A percentile compares a stretch with the other conserved stretches of the same genome.
phyloP scores from a whole-genome alignment of 2,113 vertebrate genomes.

The Telmatochromis brachygnathus region DNA sequence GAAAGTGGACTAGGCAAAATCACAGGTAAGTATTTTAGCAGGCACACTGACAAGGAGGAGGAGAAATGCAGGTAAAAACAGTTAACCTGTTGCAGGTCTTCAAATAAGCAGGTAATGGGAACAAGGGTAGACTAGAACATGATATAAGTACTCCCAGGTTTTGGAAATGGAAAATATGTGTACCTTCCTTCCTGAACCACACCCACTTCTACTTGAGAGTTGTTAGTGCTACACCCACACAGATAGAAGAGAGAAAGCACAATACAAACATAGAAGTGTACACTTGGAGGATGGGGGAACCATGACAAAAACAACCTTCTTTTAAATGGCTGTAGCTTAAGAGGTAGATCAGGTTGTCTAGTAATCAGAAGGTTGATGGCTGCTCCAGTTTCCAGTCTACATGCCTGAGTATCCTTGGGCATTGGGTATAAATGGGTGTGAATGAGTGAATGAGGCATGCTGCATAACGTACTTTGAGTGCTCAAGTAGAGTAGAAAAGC shows the following conservation, averaged over 20 bases:
- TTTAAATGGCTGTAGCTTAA: not conserved
- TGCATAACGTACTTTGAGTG: not conserved
- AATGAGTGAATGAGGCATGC: not conserved
- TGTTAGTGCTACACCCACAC: not conserved
- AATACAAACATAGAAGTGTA: not conserved
- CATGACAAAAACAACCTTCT: not conserved
- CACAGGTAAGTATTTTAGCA: not conserved
- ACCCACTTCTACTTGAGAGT: not conserved
- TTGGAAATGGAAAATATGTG: not conserved
- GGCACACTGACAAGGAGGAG: not conserved
- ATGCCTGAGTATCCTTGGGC: not conserved
- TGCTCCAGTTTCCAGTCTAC: not conserved
- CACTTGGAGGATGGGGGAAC: not conserved
- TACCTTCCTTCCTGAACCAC: not conserved
- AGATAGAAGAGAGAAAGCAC: not conserved
- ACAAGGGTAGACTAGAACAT: not conserved
- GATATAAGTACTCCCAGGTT: not conserved
- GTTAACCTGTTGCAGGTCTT: not conserved
- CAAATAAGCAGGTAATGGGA: not conserved
- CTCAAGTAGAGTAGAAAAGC: not conserved
- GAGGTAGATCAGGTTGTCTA: not conserved
- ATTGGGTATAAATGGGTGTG: not conserved
- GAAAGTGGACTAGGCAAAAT: not conserved
- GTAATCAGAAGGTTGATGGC: not conserved
- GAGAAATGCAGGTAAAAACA: not conserved